Conservation (phyloP, 2,113 vertebrate species). For the Vicugna pacos region DNA sequence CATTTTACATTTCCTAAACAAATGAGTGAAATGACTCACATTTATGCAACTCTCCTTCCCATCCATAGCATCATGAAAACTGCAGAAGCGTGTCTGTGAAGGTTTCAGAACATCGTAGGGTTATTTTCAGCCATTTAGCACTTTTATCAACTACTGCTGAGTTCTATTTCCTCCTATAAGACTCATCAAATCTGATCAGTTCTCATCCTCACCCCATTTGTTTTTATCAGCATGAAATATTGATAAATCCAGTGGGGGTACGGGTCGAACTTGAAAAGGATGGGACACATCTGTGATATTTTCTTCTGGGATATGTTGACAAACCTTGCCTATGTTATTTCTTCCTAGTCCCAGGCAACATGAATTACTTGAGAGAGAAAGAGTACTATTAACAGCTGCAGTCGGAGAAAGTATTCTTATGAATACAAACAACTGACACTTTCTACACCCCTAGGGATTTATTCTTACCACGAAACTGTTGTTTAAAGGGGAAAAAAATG, state of each 20-base stretch:
- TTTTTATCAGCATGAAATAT: conserved; percentile 53
- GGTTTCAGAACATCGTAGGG: not conserved
- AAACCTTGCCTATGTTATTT: not conserved
- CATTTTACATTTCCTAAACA: not conserved
- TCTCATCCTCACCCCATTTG: not conserved
- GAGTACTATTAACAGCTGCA: not conserved
- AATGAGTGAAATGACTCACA: not conserved
- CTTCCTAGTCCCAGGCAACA: not conserved
- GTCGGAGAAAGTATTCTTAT: not conserved
- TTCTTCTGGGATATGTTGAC: not conserved
- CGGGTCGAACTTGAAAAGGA: not conserved
- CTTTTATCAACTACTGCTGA: not conserved
- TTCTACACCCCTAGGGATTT: not conserved
- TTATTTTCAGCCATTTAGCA: conserved; percentile 57
- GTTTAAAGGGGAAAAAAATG: not conserved
- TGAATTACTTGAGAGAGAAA: not conserved
- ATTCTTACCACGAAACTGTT: not conserved
- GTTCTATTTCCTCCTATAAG: not conserved
- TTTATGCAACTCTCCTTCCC: not conserved
- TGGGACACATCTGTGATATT: not conserved
- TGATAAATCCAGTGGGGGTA: not conserved
- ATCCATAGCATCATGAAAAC: not conserved
- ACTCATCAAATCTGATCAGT: conserved; percentile 3
- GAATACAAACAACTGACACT: not conserved
- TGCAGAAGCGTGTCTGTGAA: not conserved